Percentiles rank a stretch among this genome's conserved stretches.
Evolutionary conservation across 2,888 invertebrate species (phyloP).

Genomic region (Cheilosia urbana): DNA sequence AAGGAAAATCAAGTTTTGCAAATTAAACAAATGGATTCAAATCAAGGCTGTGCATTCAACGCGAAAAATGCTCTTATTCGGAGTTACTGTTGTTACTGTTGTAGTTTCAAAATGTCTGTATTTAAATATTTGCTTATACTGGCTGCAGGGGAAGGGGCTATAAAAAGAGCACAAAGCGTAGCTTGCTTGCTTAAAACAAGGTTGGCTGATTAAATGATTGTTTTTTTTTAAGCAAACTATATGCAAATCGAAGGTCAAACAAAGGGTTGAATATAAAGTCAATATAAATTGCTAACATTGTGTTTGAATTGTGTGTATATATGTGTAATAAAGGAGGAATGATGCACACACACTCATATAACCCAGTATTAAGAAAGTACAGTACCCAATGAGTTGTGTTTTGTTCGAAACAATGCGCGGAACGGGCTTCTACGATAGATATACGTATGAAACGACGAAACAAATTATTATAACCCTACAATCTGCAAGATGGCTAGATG

Average conservation of each 20-base stretch:
- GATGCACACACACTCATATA: conserved; percentile 17
- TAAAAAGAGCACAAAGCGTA: conserved; percentile 6
- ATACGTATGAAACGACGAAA: no score
- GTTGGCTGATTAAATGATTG: background rate
- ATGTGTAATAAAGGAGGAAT: conserved; percentile 17
- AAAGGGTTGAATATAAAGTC: conserved; percentile 5
- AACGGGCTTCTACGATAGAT: no score
- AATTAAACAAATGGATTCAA: no score
- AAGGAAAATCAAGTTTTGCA: no score
- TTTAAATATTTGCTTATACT: background rate
- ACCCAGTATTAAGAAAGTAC: background rate
- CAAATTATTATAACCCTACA: no score
- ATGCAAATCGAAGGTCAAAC: conserved; percentile 31
- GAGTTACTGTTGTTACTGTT: no score
- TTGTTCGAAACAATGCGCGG: no score
- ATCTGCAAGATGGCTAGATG: no score
- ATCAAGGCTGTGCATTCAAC: no score
- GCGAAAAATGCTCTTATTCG: no score
- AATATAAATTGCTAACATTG: conserved; percentile 1
- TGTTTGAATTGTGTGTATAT: background rate
- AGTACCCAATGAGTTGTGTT: background rate
- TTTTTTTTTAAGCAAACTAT: conserved; percentile 26
- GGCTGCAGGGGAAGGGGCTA: conserved; percentile 21
- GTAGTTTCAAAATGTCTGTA: background rate
- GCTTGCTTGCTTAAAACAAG: conserved; percentile 20